Evolutionary conservation across 2,797 vertebrate genomes (phyloP).

Genomic region (Pangasius macronema): DNA sequence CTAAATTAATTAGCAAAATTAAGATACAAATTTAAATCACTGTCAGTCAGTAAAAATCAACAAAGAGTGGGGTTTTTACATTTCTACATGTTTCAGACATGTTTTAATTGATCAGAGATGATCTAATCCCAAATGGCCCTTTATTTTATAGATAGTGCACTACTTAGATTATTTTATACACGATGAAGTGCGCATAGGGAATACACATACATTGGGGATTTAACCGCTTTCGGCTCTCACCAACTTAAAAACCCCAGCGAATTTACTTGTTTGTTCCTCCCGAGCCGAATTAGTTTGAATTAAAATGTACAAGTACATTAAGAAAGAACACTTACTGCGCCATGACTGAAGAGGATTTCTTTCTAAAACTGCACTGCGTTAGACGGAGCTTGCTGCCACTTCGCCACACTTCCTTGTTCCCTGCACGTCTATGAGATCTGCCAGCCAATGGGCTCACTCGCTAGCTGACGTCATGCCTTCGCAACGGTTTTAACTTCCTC

Average conservation of each 20-base stretch:
- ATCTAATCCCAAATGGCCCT: neutral
- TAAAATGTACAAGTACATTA: neutral
- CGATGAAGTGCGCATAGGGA: neutral
- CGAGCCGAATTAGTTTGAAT: neutral
- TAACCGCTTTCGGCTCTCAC: neutral
- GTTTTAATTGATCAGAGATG: neutral
- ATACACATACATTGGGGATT: neutral
- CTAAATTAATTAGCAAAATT: neutral
- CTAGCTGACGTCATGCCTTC: neutral
- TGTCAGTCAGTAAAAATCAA: neutral
- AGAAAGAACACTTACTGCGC: slow-evolving; percentile 71
- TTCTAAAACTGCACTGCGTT: neutral
- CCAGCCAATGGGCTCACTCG: neutral
- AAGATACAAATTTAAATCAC: neutral
- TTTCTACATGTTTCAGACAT: neutral
- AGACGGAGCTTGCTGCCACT: neutral
- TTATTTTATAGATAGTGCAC: neutral
- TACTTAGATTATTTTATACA: neutral
- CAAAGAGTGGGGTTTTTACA: neutral
- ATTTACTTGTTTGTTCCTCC: neutral
- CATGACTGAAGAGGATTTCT: slow-evolving; percentile 62
- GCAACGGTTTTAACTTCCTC: neutral
- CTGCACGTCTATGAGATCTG: neutral
- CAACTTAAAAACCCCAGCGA: neutral
- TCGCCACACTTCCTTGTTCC: slow-evolving; percentile 70